phyloP scores from a whole-genome alignment of 2,797 vertebrate species.

The Thaleichthys pacificus region DNA sequence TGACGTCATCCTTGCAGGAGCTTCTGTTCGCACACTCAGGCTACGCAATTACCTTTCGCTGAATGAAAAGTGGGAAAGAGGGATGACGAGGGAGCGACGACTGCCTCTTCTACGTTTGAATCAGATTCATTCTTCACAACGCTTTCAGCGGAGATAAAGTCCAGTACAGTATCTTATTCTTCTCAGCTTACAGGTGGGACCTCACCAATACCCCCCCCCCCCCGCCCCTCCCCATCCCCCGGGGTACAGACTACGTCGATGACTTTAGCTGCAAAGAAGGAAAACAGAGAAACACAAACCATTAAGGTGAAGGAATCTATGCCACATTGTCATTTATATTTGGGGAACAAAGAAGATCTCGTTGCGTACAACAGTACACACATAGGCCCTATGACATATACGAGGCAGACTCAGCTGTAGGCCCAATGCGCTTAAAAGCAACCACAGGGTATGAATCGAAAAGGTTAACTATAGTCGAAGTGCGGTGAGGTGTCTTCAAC shows the following conservation, averaged over 20 bases:
- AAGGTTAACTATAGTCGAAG: background rate
- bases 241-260: background rate
- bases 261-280: background rate
- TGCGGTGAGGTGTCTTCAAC: background rate
- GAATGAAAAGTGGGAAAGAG: slow-evolving; percentile 23
- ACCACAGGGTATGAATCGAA: background rate
- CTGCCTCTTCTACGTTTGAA: background rate
- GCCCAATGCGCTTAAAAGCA: background rate
- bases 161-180: background rate
- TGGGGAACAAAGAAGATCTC: no score
- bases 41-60: slow-evolving; percentile 56
- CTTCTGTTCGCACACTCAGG: slow-evolving; percentile 39
- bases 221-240: no score
- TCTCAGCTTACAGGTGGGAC: background rate
- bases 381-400: background rate
- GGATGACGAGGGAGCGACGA: slow-evolving; percentile 1
- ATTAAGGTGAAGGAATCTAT: background rate
- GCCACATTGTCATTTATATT: background rate
- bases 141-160: background rate
- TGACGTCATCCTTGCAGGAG: slow-evolving; percentile 46
- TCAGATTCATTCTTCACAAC: background rate
- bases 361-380: background rate
- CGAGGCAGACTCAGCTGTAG: background rate
- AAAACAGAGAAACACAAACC: background rate
- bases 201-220: background rate